These are phyloP conservation scores for Ranitomeya imitator DNA, from an alignment of 2,113 vertebrate species.

Conservation along the genomic window DNA sequence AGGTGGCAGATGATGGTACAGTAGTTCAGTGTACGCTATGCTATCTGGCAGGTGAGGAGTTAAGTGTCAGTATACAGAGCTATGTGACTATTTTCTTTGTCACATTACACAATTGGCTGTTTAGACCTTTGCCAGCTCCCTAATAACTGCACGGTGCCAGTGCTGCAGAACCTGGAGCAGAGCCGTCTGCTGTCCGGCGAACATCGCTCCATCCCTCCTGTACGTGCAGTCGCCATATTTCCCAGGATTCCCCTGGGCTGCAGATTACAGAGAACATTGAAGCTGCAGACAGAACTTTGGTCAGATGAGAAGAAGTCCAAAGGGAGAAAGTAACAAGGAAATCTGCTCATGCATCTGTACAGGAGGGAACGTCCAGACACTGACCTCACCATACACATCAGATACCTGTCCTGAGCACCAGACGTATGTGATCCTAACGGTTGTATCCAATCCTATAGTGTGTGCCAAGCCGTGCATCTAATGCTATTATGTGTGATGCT, in stretches of 20 bases:
- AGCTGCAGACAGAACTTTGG: not conserved
- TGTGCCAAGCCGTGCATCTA: not conserved
- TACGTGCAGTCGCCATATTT: not conserved
- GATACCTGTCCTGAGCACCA: too few relatives aligned
- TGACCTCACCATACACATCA: too few relatives aligned
- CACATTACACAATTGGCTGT: conserved; percentile 34
- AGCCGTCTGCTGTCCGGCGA: too few relatives aligned
- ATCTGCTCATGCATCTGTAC: not conserved
- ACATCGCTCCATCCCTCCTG: not conserved
- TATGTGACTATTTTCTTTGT: conserved; percentile 30
- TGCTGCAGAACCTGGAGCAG: conserved; percentile 32
- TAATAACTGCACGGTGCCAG: conserved; percentile 36
- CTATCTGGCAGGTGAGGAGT: not conserved
- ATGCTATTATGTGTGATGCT: not conserved
- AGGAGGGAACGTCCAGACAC: not conserved
- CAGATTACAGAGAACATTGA: not conserved
- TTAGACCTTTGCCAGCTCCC: conserved; percentile 42
- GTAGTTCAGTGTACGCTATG: not conserved
- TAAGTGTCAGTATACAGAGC: conserved; percentile 2
- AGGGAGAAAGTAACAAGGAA: not conserved
- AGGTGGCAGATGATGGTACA: not conserved
- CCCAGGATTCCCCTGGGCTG: not conserved
- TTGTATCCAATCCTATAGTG: not conserved
- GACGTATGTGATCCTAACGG: too few relatives aligned
- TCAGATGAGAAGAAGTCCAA: not conserved